These are phyloP conservation scores for Adelphocoris suturalis DNA, from an alignment of 2,888 invertebrate species.

Conservation along the genomic window DNA sequence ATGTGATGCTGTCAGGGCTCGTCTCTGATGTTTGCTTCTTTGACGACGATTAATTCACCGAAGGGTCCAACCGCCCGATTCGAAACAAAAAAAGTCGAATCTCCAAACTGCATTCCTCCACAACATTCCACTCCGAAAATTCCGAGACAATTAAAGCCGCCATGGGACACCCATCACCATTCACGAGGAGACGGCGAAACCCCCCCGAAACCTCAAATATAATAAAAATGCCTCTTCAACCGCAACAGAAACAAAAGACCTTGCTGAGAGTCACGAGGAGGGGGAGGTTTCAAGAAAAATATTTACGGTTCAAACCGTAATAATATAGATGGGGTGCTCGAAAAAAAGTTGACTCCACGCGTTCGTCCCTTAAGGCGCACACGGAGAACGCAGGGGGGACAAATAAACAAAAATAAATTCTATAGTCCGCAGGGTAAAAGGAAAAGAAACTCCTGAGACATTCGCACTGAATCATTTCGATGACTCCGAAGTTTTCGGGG, in stretches of 20 bases:
- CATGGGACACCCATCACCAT: neutral
- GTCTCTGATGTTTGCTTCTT: too few species aligned
- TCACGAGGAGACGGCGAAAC: neutral
- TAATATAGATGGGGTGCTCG: neutral
- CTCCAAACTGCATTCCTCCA: neutral
- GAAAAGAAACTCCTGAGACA: neutral
- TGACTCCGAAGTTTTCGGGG: neutral
- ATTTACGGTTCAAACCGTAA: neutral
- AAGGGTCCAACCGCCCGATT: too few species aligned
- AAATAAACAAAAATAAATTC: slow-evolving; percentile 26
- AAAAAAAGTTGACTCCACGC: neutral
- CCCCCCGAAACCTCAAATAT: neutral
- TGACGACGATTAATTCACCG: too few species aligned
- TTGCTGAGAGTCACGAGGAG: neutral
- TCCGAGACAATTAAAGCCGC: neutral
- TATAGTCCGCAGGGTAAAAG: slow-evolving; percentile 4
- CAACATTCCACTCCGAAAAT: neutral
- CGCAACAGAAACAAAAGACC: neutral
- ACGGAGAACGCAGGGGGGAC: neutral
- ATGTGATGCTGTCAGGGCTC: too few species aligned
- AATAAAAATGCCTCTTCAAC: neutral
- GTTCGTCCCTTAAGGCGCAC: neutral
- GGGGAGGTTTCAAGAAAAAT: slow-evolving; percentile 9
- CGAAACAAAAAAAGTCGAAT: neutral
- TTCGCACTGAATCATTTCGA: slow-evolving; percentile 34